A percentile compares a stretch with the other conserved stretches of the same genome.
These are phyloP conservation scores for Agrypnus murinus DNA, from an alignment of 2,888 invertebrate genomes.

Conservation along the genomic window DNA sequence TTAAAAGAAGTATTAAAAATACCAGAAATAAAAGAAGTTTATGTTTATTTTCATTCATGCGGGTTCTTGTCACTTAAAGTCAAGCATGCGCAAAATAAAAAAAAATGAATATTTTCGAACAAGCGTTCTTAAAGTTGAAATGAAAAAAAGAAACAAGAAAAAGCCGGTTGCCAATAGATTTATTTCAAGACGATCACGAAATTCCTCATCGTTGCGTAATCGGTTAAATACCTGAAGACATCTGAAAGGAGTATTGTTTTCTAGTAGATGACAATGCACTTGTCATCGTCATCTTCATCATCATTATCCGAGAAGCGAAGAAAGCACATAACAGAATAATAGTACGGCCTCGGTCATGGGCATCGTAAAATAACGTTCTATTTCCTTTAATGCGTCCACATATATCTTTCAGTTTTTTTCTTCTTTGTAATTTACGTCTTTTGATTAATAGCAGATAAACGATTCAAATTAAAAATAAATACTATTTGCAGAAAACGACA, in stretches of 20 bases:
- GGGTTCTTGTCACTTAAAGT: slow-evolving; percentile 12
- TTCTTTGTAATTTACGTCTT: no score
- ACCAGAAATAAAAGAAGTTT: no score
- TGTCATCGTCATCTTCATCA: slow-evolving; percentile 20
- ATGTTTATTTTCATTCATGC: slow-evolving; percentile 7
- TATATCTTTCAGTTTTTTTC: no score
- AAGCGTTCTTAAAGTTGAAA: neutral
- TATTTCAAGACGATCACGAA: slow-evolving; percentile 22
- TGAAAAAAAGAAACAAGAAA: neutral
- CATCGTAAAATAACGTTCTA: slow-evolving; percentile 22
- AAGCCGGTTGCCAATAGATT: slow-evolving; percentile 10
- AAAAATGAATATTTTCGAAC: neutral
- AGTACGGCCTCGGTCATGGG: slow-evolving; percentile 39
- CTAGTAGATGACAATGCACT: slow-evolving; percentile 41
- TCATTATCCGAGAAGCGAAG: slow-evolving; percentile 21
- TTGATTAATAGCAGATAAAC: no score
- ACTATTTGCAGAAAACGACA: no score
- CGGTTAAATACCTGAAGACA: slow-evolving; percentile 24
- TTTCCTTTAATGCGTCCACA: no score
- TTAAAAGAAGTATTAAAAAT: no score
- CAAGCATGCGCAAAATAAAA: slow-evolving; percentile 20
- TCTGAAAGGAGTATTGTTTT: slow-evolving; percentile 39
- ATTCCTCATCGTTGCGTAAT: slow-evolving; percentile 17
- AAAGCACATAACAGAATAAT: slow-evolving; percentile 4
- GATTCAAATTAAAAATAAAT: no score